phyloP scores from a whole-genome alignment of 2,113 vertebrate genomes.

The Eurystomus gularis region DNA sequence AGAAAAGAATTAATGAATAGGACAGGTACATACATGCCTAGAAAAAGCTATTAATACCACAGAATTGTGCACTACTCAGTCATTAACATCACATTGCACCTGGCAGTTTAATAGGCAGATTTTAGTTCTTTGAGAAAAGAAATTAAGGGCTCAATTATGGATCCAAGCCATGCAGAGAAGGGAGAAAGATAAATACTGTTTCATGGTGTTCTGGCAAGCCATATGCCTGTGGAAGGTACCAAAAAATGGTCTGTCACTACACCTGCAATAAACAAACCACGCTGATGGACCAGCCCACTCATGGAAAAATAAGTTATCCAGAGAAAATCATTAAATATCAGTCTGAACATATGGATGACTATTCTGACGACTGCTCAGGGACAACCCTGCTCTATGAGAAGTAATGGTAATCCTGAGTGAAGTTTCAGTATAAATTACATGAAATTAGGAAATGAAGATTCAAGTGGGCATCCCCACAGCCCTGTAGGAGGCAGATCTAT shows the following conservation, averaged over 20 bases:
- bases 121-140: constrained; percentile 27
- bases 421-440: background rate
- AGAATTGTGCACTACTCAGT: constrained; percentile 42
- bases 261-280: background rate
- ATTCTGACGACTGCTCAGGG: background rate
- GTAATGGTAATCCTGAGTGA: background rate
- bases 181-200: constrained; percentile 1
- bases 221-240: background rate
- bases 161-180: background rate
- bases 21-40: constrained; percentile 12
- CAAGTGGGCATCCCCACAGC: background rate
- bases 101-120: constrained; percentile 51
- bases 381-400: fast-evolving
- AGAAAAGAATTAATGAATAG: constrained; percentile 52
- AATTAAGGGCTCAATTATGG: constrained; percentile 50
- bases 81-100: constrained; percentile 56
- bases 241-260: background rate
- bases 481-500: background rate
- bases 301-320: background rate
- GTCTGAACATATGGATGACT: background rate
- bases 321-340: background rate
- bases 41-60: constrained; percentile 53
- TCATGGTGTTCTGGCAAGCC: background rate
- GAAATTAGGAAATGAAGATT: background rate
- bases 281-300: background rate